Base-by-base conservation (phyloP, 2,888 invertebrate species). In the Heliconius charithonia region DNA sequence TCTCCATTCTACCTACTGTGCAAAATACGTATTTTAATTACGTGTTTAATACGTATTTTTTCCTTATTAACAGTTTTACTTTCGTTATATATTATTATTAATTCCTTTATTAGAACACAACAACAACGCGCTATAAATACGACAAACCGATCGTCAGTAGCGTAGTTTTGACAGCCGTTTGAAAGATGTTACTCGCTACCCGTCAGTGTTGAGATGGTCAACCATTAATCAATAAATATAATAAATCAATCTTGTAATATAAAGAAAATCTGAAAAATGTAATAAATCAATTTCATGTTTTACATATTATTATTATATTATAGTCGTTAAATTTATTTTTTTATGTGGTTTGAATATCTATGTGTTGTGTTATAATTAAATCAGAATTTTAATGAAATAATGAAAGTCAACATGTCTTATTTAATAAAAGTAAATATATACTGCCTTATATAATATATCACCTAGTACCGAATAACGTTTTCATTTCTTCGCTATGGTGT, bases 101-200 rank as follows among this genome's bases (percentile, higher is more conserved):
- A 74, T 75, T 77, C 79, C 65, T 37, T 65, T 45, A 25, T 41
- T 41, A 25, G 51, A 62, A 76, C 51, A 70, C 72, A 79, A 78
- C 76, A 75, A 59, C n/a, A 75, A 67, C 72, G 67, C 69, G 75
- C 56, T 70, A 63, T 74, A 73, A 80, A 76, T 72, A 66, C 75
- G 59, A 25, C 74, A 66, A 77, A 80, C 81, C 81, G 82, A 81
- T 82, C 80, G 81, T 59, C 81, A 75, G 82, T 82, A 82, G 82
- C 82, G 80, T 79, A 74, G 80, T 83, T 82, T 79, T 81, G 81
- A 82, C 83, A 83, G 80, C 69, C 81, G 77, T 77, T 80, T 81
- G 80, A 83, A 77, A 81, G 81, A 81, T 81, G 82, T 81, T 82
- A 80, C 77, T 73, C 59, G 75, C 75, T 78, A 79, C 75, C 77